Percentiles rank a stretch among this genome's conserved stretches.
Evolutionary conservation across 2,888 invertebrate species (phyloP).

Genomic region (Acrocera orbiculus): DNA sequence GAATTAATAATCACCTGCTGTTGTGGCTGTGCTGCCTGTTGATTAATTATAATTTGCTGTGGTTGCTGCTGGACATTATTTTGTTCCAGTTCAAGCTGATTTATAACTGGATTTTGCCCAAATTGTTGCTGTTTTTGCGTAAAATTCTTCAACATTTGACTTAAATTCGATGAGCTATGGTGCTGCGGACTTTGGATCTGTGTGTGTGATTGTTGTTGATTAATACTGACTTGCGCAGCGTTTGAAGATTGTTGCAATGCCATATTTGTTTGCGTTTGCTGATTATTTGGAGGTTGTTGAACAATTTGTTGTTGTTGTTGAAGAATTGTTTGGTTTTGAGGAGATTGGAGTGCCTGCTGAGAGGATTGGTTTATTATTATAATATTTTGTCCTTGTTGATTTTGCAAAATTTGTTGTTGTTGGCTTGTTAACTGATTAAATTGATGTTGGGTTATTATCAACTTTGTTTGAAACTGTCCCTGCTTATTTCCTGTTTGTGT

Average conservation of each 20-base stretch:
- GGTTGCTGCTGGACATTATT: conserved; percentile 33
- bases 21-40: conserved; percentile 29
- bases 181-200: conserved; percentile 34
- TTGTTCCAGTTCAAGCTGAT: conserved; percentile 25
- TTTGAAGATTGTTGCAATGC: conserved; percentile 13
- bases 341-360: conserved; percentile 33
- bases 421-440: conserved; percentile 45
- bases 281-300: conserved; percentile 1
- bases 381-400: conserved; percentile 31
- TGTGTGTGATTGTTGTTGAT: conserved; percentile 17
- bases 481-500: conserved; percentile 14
- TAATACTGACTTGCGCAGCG: conserved; percentile 13
- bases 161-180: conserved; percentile 33
- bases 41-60: conserved; percentile 19
- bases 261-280: conserved; percentile 1
- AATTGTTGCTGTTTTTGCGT: conserved; percentile 34
- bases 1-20: conserved; percentile 30
- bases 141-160: conserved; percentile 25
- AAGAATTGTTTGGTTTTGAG: conserved; percentile 8
- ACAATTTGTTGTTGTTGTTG: conserved; percentile 22
- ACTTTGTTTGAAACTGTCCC: conserved; percentile 17
- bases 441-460: conserved; percentile 41
- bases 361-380: conserved; percentile 28
- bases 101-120: background rate
- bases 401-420: conserved; percentile 31